These are phyloP conservation scores for Cybosia mesomella DNA, from an alignment of 2,888 invertebrate genomes.

Conservation along the genomic window DNA sequence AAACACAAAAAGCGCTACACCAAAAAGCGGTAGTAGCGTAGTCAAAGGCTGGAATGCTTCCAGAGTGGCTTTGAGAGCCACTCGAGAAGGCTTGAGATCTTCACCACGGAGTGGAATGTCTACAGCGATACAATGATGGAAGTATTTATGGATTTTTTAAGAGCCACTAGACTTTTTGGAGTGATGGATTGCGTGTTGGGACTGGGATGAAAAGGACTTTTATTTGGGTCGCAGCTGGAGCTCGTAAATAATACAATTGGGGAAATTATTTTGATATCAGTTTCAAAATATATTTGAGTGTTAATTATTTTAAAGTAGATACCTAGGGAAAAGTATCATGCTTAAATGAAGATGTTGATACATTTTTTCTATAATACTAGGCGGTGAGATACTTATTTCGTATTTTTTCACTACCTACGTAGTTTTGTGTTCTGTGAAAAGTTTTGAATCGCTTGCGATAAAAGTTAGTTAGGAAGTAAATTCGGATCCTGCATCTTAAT, in stretches of 20 bases:
- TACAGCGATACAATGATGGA: constrained; percentile 41
- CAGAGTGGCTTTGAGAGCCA: constrained; percentile 33
- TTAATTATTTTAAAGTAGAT: background rate
- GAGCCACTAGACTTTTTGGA: constrained; percentile 18
- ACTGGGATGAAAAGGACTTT: background rate
- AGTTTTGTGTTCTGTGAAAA: no score
- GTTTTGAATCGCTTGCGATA: no score
- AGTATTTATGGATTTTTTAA: constrained; percentile 27
- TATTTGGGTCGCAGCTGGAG: background rate
- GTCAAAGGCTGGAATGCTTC: constrained; percentile 39
- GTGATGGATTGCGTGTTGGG: constrained; percentile 19
- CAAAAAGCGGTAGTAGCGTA: constrained; percentile 31
- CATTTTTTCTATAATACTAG: no score
- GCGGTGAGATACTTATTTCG: no score
- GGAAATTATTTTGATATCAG: background rate
- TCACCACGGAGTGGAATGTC: constrained; percentile 38
- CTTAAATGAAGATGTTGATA: no score
- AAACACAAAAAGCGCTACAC: constrained; percentile 6
- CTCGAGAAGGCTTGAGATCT: constrained; percentile 29
- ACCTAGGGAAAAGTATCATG: no score
- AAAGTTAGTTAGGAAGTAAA: no score
- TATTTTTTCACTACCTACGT: no score
- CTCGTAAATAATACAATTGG: constrained; percentile 11
- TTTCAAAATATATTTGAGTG: background rate
- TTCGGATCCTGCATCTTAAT: no score